These are phyloP conservation scores for Pammene aurita DNA, from an alignment of 2,888 invertebrate genomes.

Conservation along the genomic window DNA sequence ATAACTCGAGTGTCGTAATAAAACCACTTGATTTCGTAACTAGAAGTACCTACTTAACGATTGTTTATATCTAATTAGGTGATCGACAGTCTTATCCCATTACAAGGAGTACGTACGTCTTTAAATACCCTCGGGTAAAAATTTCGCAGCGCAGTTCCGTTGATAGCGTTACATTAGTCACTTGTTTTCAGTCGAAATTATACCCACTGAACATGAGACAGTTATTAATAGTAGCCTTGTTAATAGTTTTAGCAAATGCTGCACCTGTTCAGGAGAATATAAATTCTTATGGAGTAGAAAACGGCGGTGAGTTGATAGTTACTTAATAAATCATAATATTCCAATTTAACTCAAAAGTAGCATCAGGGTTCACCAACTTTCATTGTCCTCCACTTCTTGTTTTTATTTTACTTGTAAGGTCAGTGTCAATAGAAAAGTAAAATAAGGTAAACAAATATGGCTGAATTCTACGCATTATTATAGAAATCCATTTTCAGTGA, in stretches of 20 bases:
- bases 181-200: constrained; percentile 8
- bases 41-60: constrained; percentile 53
- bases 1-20: constrained; percentile 58
- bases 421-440: no score
- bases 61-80: constrained; percentile 71
- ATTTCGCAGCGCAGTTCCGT: constrained; percentile 38
- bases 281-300: constrained; percentile 26
- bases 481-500: no score
- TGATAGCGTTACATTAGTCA: constrained; percentile 29
- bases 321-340: no score
- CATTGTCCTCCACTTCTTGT: no score
- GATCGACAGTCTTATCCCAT: constrained; percentile 62
- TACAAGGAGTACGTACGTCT: constrained; percentile 46
- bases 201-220: constrained; percentile 16
- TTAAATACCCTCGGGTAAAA: constrained; percentile 45
- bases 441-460: no score
- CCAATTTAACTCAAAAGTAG: no score
- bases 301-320: constrained; percentile 31
- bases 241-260: constrained; percentile 46
- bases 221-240: constrained; percentile 32
- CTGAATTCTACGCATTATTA: no score
- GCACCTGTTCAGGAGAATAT: constrained; percentile 52
- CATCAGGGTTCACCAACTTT: no score
- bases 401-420: no score
- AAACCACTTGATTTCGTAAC: constrained; percentile 62